Evolutionary conservation across 2,113 vertebrate species (phyloP).

Genomic region (Cololabis saira): DNA sequence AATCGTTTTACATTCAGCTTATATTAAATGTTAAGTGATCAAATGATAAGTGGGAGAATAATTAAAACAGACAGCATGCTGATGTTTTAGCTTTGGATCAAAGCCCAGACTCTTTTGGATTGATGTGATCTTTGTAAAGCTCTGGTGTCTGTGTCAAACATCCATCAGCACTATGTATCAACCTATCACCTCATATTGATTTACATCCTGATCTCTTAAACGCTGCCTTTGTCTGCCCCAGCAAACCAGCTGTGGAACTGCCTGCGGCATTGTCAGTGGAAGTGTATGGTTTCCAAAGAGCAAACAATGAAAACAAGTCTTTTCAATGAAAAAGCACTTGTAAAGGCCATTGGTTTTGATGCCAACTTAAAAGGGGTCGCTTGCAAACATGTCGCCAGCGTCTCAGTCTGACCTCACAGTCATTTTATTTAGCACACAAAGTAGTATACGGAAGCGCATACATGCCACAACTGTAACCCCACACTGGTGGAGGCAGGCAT

Average conservation of each 20-base stretch:
- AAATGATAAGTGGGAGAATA: neutral
- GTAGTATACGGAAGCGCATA: neutral
- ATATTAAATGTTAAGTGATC: too few species aligned
- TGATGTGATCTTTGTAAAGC: too few species aligned
- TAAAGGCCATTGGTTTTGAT: conserved; percentile 40
- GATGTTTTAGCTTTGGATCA: neutral
- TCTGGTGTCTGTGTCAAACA: neutral
- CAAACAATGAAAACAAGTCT: conserved; percentile 59
- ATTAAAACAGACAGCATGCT: neutral
- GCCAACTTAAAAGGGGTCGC: conserved; percentile 35
- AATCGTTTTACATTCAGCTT: too few species aligned
- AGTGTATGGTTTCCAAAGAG: conserved; percentile 47
- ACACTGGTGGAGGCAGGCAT: conserved; percentile 26
- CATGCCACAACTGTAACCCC: conserved; percentile 27
- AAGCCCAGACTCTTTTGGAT: neutral
- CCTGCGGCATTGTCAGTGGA: conserved; percentile 47
- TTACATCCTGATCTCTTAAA: conserved; percentile 39
- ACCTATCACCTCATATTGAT: conserved; percentile 26
- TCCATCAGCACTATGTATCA: conserved; percentile 5
- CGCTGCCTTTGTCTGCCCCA: conserved; percentile 29
- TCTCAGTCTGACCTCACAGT: conserved; percentile 36
- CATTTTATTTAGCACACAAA: conserved; percentile 29
- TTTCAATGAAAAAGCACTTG: conserved; percentile 49
- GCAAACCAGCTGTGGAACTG: conserved; percentile 49
- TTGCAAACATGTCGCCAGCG: conserved; percentile 22